These are phyloP conservation scores for Corella eumyota DNA, from an alignment of 23 tunicate genomes.

Conservation along the genomic window DNA sequence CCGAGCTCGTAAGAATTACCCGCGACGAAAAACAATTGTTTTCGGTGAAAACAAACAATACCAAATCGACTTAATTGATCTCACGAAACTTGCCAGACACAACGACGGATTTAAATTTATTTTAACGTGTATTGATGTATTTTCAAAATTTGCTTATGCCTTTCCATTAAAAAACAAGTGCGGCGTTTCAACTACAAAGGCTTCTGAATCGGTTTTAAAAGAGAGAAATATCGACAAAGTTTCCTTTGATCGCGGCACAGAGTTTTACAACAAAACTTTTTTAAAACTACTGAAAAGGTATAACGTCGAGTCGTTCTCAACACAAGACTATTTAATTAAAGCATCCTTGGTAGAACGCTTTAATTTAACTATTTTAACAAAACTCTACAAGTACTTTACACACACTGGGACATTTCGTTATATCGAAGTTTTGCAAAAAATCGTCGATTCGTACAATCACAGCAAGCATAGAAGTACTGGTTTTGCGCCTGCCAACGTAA, in stretches of 20 bases:
- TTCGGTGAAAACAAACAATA: neutral
- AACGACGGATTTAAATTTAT: neutral
- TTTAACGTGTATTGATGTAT: neutral
- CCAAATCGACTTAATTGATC: neutral
- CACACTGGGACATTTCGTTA: neutral
- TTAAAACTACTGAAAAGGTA: neutral
- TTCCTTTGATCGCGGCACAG: neutral
- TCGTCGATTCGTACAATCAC: neutral
- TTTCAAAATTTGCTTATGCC: constrained; percentile 1
- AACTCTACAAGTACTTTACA: neutral
- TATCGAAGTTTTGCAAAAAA: neutral
- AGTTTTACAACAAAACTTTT: neutral
- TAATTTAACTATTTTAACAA: neutral
- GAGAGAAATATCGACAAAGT: neutral
- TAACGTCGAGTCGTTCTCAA: neutral
- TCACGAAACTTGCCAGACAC: neutral
- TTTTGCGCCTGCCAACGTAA: no score
- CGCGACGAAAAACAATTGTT: neutral
- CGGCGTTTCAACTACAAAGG: neutral
- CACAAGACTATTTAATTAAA: neutral
- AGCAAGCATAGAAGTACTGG: neutral
- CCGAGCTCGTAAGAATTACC: neutral
- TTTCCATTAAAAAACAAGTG: neutral
- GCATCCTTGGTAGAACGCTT: neutral
- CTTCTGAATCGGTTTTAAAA: neutral